These are phyloP conservation scores for Laothoe populi DNA, from an alignment of 2,888 invertebrate genomes.

Conservation along the genomic window DNA sequence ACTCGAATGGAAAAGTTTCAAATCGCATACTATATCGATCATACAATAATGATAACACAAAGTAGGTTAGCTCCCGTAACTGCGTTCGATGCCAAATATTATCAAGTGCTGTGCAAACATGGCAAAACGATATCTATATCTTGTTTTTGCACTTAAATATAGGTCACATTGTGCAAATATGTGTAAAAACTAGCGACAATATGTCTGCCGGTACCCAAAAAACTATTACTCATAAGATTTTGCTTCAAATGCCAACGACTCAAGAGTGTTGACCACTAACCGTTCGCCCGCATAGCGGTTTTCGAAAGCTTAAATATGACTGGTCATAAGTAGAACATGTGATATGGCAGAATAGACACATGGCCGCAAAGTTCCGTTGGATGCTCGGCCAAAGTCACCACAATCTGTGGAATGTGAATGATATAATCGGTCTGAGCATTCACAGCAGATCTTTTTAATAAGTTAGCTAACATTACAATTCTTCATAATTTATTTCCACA, in stretches of 20 bases:
- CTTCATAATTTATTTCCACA: no score
- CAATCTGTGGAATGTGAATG: slow-evolving; percentile 20
- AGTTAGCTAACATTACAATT: no score
- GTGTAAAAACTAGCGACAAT: not conserved
- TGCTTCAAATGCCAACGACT: slow-evolving; percentile 1
- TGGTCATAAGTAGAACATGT: slow-evolving; percentile 12
- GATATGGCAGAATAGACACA: slow-evolving; percentile 8
- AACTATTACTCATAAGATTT: not conserved
- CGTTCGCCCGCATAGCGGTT: slow-evolving; percentile 21
- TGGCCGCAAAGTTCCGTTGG: slow-evolving; percentile 15
- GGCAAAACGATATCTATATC: slow-evolving; percentile 74
- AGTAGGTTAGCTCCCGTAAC: slow-evolving; percentile 79
- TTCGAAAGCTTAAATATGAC: slow-evolving; percentile 10
- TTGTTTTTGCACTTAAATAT: slow-evolving; percentile 66
- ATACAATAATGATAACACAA: slow-evolving; percentile 74
- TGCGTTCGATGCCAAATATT: slow-evolving; percentile 75
- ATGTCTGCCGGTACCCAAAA: not conserved
- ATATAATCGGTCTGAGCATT: not conserved
- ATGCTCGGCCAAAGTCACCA: not conserved
- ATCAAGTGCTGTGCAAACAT: slow-evolving; percentile 76
- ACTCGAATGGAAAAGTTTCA: slow-evolving; percentile 60
- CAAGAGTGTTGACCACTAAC: slow-evolving; percentile 15
- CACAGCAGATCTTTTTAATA: not conserved
- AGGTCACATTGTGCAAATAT: slow-evolving; percentile 22
- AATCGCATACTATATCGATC: slow-evolving; percentile 55